Evolutionary conservation across 92 coral and sea anemone species (phyloP).

Genomic region (Chrysogorgia sp.): DNA sequence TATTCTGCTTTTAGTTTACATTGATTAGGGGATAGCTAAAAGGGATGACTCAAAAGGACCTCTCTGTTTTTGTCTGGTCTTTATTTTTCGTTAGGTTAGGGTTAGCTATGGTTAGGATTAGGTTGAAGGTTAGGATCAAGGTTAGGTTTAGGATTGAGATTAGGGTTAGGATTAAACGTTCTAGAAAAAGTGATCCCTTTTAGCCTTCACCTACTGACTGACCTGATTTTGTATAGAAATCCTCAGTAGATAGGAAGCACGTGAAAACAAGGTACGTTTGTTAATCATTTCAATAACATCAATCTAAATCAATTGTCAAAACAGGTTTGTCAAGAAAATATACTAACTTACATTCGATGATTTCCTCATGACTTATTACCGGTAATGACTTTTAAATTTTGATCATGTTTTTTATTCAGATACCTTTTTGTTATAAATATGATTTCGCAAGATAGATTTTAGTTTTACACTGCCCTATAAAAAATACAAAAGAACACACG

Average conservation of each 20-base stretch:
- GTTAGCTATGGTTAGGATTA: no score
- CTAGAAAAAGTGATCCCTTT: no score
- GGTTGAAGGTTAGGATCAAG: no score
- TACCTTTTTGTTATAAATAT: constrained; percentile 71
- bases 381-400: not conserved
- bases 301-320: constrained; percentile 48
- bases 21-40: no score
- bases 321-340: not conserved
- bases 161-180: no score
- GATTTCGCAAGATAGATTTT: constrained; percentile 69
- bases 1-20: no score
- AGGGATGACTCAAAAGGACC: no score
- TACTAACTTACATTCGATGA: not conserved
- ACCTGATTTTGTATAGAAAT: not conserved
- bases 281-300: constrained; percentile 68
- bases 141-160: no score
- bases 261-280: constrained; percentile 50
- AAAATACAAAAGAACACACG: constrained; percentile 12
- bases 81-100: no score
- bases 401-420: constrained; percentile 7
- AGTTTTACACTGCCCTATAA: constrained; percentile 77
- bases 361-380: not conserved
- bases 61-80: no score
- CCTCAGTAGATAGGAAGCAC: constrained; percentile 61
- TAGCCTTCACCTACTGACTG: no score